Conservation (phyloP, 2,888 invertebrate species). For the Synergus japonicus region DNA sequence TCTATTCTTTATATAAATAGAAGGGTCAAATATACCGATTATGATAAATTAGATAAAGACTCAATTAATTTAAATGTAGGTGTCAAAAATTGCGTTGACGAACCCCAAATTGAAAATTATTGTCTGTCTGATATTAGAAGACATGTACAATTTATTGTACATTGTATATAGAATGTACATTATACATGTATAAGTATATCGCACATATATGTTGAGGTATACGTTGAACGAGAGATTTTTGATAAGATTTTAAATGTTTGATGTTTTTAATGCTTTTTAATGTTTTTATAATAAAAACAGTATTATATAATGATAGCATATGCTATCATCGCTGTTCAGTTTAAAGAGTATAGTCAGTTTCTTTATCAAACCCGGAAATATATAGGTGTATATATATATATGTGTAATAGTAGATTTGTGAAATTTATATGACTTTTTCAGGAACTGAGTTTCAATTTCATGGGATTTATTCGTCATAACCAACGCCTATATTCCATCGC, state of each 20-base stretch:
- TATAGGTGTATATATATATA: too few species aligned
- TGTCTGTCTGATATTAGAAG: neutral
- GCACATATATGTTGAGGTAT: neutral
- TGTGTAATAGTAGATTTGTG: neutral
- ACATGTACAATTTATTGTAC: too few species aligned
- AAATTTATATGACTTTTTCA: neutral
- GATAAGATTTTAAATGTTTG: neutral
- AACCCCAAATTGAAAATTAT: neutral
- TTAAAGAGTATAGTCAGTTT: neutral
- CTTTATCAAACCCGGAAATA: constrained; percentile 22
- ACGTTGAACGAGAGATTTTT: neutral
- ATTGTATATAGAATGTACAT: too few species aligned
- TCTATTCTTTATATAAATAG: too few species aligned
- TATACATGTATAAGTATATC: too few species aligned
- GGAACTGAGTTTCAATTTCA: neutral
- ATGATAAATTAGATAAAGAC: too few species aligned
- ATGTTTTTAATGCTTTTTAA: neutral
- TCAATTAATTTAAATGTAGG: neutral
- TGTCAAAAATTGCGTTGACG: neutral
- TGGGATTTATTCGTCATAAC: constrained; percentile 28
- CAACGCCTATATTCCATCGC: constrained; percentile 10
- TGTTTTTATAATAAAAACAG: neutral
- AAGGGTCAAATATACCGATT: too few species aligned
- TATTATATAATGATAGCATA: neutral
- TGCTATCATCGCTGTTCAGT: neutral